phyloP scores from a whole-genome alignment of 1,140 invertebrate species.

The Theocolax elegans region DNA sequence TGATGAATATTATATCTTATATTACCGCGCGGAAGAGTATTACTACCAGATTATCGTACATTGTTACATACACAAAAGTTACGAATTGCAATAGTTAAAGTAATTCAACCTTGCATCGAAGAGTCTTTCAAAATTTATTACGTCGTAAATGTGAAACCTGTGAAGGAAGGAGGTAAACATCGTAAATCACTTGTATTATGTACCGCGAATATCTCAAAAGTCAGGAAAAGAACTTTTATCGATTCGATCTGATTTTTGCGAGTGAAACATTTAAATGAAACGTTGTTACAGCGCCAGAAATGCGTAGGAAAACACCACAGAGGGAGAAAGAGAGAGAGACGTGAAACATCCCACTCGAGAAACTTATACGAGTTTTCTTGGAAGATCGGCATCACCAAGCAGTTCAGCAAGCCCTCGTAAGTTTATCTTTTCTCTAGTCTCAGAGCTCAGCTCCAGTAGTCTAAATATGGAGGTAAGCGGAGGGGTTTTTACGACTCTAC shows the following conservation, averaged over 20 bases:
- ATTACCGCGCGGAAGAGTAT: too few relatives aligned
- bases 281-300: neutral
- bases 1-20: too few relatives aligned
- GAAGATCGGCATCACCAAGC: slow-evolving; percentile 36
- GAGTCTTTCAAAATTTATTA: too few relatives aligned
- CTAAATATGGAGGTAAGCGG: slow-evolving; percentile 36
- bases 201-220: neutral
- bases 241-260: slow-evolving; percentile 25
- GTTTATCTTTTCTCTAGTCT: slow-evolving; percentile 38
- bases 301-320: neutral
- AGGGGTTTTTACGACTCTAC: slow-evolving; percentile 38
- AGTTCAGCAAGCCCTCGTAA: slow-evolving; percentile 18
- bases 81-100: too few relatives aligned
- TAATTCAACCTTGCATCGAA: too few relatives aligned
- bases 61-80: too few relatives aligned
- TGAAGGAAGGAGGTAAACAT: too few relatives aligned
- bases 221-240: slow-evolving; percentile 8
- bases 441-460: slow-evolving; percentile 11
- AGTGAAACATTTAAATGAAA: slow-evolving; percentile 29
- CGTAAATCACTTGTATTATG: too few relatives aligned
- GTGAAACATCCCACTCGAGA: slow-evolving; percentile 16
- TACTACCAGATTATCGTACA: too few relatives aligned
- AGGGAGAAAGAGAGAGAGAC: neutral
- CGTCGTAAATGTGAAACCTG: too few relatives aligned
- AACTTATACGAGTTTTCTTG: slow-evolving; percentile 42